Evolutionary conservation across 2,888 invertebrate species (phyloP), one percentile per base, ranked within the genome.

Genomic region (Pherbina coryleti): DNA sequence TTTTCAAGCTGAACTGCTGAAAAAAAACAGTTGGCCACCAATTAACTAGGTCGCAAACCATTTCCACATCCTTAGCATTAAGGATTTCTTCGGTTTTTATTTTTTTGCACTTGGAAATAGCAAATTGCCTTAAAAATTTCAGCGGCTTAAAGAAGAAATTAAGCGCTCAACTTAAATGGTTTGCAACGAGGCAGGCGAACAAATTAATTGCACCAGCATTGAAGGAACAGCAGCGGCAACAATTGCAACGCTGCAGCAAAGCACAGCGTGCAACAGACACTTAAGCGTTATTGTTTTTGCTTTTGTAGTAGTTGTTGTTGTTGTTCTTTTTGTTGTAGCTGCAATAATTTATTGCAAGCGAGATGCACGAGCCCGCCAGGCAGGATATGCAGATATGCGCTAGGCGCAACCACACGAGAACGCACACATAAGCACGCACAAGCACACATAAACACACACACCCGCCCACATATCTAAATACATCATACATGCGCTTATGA

Each of bases 381-480:
- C 67, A 67, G 67, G 67, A 67, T 67, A 44, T 51, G 49, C 49
- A 69, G 67, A 51, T 51, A 37, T n/a, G 17, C 28, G 69, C 49
- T 51, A 69, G 49, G 25, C 17, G 28, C 49, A 51, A 51, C 28
- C 69, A 69, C 31, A 49, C 9, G 60, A 49, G 28, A 22, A 19
- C 8, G 11, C 28, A 28, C 25, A 17, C 69, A 51, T 14, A 31
- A 2, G 28, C 25, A 60, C 25, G 3, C 25, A 60, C 8, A 60
- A 25, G 3, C 25, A 60, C 64, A 64, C 31, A 31, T n/a, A 8
- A 1, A 64, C 64, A 14, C 4, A 69, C 69, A 49, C 37, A 69
- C 0, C 2, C 69, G 25, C 69, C 28, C 9, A 49, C 51, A 25
- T 28, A 28, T n/a, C 37, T 31, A 51, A n/a, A 67, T 17, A 44